These are phyloP conservation scores for Drosophila longiperda DNA, from an alignment of 2,888 invertebrate species.

Conservation along the genomic window DNA sequence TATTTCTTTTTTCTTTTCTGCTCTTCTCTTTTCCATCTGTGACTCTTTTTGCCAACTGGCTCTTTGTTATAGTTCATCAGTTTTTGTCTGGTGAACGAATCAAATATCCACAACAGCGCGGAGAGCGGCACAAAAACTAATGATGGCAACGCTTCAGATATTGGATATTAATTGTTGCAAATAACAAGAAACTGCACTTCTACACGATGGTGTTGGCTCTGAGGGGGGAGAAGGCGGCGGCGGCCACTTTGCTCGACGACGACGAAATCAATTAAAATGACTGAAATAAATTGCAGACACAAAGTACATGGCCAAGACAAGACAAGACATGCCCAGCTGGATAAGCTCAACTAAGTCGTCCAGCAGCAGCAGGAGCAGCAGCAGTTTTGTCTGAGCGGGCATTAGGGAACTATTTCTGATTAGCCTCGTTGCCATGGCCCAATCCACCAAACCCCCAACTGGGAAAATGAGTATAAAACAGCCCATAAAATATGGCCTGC, in stretches of 20 bases:
- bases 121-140: conserved; percentile 60
- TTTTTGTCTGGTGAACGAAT: conserved; percentile 33
- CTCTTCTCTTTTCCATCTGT: conserved; percentile 20
- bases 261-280: conserved; percentile 76
- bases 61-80: conserved; percentile 53
- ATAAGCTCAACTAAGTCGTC: conserved; percentile 30
- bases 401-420: conserved; percentile 62
- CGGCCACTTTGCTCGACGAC: conserved; percentile 37
- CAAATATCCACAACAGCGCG: conserved; percentile 53
- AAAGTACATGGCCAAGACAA: conserved; percentile 35
- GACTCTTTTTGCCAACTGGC: conserved; percentile 25
- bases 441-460: conserved; percentile 4
- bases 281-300: conserved; percentile 71
- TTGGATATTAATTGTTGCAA: conserved; percentile 80
- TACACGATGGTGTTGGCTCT: background rate
- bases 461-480: conserved; percentile 24
- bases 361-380: conserved; percentile 1
- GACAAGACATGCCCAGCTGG: conserved; percentile 21
- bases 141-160: conserved; percentile 69
- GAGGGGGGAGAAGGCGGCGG: background rate
- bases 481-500: conserved; percentile 46
- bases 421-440: conserved; percentile 52
- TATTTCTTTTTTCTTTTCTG: conserved; percentile 8
- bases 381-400: conserved; percentile 28
- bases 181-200: conserved; percentile 62